Conservation (phyloP, 1,140 invertebrate species). For the Drosophila pseudoananassae region DNA sequence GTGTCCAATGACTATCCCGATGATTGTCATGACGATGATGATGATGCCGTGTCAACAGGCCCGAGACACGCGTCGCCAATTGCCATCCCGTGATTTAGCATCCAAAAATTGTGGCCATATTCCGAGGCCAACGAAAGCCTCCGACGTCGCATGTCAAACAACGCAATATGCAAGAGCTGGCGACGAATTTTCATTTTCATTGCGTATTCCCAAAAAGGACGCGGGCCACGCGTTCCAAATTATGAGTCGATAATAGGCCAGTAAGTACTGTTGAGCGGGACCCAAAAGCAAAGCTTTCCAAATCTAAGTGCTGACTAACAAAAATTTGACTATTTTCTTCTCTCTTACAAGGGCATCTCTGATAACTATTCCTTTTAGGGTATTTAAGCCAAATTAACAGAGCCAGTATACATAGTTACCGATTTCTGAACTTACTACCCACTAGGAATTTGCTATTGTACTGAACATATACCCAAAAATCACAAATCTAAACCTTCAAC, state of each 20-base stretch:
- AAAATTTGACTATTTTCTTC: background rate
- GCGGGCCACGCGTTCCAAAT: conserved; percentile 20
- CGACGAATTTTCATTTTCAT: conserved; percentile 30
- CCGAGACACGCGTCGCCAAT: conserved; percentile 71
- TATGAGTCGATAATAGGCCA: conserved; percentile 5
- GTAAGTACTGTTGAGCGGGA: background rate
- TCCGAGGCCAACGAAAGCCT: conserved; percentile 13
- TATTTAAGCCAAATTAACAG: background rate
- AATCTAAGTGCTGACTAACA: background rate
- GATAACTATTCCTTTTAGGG: background rate
- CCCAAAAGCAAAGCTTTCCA: background rate
- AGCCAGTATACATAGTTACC: background rate
- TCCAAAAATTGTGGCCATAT: conserved; percentile 35
- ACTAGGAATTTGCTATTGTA: background rate
- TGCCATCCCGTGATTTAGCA: conserved; percentile 58
- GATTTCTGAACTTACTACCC: background rate
- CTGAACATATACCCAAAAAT: background rate
- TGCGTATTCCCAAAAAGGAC: conserved; percentile 10
- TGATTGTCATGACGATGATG: conserved; percentile 24
- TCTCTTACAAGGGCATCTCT: no score
- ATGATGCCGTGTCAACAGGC: conserved; percentile 75
- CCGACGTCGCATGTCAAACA: conserved; percentile 39
- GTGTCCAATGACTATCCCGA: conserved; percentile 24
- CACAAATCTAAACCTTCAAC: background rate
- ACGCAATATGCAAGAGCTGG: conserved; percentile 31